Evolutionary conservation across 35 echinoderm and acorn worm genomes (phyloP).

Genomic region (Nesometra sesokonis): DNA sequence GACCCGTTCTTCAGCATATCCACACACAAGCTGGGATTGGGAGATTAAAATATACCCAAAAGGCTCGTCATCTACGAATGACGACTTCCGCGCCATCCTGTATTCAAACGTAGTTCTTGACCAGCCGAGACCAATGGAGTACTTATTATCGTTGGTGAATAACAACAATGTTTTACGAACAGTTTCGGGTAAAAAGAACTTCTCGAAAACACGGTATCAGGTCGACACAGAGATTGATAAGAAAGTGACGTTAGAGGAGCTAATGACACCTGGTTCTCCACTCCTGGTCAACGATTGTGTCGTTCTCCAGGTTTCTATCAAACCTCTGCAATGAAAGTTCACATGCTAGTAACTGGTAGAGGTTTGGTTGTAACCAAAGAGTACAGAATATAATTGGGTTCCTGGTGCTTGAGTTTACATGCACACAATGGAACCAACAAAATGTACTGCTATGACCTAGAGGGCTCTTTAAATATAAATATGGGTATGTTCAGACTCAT

Average conservation of each 20-base stretch:
- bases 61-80: constrained; percentile 81
- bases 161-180: constrained; percentile 41
- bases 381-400: no score
- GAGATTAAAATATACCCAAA: constrained; percentile 97
- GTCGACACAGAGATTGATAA: constrained; percentile 93
- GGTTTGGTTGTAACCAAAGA: no score
- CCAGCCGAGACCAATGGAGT: constrained; percentile 79
- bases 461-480: no score
- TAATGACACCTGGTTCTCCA: constrained; percentile 31
- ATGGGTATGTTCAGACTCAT: no score
- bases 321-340: constrained; percentile 54
- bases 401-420: no score
- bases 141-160: constrained; percentile 88
- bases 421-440: no score
- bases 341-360: no score
- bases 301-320: constrained; percentile 71
- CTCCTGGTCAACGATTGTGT: constrained; percentile 76
- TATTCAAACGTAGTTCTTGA: constrained; percentile 95
- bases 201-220: constrained; percentile 79
- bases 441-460: no score
- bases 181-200: constrained; percentile 85
- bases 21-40: constrained; percentile 96
- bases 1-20: constrained; percentile 78
- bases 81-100: constrained; percentile 83
- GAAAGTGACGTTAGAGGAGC: constrained; percentile 80